A percentile compares a stretch with the other conserved stretches of the same genome.
These are phyloP conservation scores for Smittia sp. DNA, from an alignment of 2,888 invertebrate species.

Conservation along the genomic window DNA sequence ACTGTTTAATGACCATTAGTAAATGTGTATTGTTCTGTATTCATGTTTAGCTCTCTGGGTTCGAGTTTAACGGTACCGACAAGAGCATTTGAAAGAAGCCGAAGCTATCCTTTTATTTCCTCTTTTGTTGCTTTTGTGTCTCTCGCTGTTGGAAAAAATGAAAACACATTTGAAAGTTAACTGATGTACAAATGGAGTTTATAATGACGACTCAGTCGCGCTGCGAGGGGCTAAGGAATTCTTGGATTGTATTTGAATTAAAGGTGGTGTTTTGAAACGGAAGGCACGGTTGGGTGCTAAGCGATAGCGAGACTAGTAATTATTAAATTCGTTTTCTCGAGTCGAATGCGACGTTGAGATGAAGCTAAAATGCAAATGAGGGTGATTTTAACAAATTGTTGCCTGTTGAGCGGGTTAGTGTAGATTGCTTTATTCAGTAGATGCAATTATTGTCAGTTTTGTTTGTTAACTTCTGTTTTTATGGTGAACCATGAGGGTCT, in stretches of 20 bases:
- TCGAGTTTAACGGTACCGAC: slow-evolving; percentile 3
- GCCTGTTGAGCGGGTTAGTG: slow-evolving; percentile 32
- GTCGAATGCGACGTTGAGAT: no score
- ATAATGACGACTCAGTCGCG: no score
- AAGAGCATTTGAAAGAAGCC: neutral
- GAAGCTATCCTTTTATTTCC: slow-evolving; percentile 5
- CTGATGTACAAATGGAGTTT: no score
- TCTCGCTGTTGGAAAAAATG: no score
- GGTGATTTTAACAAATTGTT: neutral
- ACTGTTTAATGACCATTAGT: slow-evolving; percentile 40
- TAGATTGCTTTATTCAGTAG: neutral
- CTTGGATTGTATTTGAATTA: slow-evolving; percentile 40
- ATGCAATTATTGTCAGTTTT: slow-evolving; percentile 25
- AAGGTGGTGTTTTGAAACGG: slow-evolving; percentile 41
- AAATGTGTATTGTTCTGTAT: slow-evolving; percentile 23
- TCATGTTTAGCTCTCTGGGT: neutral
- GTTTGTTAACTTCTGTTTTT: slow-evolving; percentile 25
- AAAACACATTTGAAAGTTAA: neutral
- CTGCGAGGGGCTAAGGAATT: neutral
- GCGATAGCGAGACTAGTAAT: slow-evolving; percentile 18
- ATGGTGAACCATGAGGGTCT: neutral
- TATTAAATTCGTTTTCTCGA: neutral
- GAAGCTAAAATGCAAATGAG: no score
- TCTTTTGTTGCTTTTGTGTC: no score
- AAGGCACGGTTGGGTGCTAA: slow-evolving; percentile 32